These are phyloP conservation scores for Falco cherrug DNA, from an alignment of 2,797 vertebrate genomes.

Conservation along the genomic window DNA sequence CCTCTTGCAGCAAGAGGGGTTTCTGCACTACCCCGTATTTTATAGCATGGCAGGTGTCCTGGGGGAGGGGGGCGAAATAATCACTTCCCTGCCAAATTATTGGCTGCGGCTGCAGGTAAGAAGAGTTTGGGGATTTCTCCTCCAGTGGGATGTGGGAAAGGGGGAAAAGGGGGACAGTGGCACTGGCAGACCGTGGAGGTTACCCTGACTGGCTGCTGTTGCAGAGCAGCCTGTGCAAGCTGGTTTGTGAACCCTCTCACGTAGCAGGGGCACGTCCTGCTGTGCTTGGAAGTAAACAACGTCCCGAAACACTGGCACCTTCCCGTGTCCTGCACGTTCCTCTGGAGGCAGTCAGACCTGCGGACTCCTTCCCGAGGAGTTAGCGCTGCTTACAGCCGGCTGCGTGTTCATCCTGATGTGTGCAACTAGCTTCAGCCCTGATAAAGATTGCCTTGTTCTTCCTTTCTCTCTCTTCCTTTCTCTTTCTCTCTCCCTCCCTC, in stretches of 20 bases:
- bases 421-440: conserved; percentile 2
- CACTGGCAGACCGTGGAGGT: neutral
- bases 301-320: neutral
- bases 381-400: neutral
- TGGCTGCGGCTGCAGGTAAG: neutral
- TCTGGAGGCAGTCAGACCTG: neutral
- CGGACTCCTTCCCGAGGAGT: neutral
- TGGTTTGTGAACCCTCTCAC: neutral
- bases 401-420: fast-evolving
- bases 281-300: neutral
- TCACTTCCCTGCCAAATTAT: neutral
- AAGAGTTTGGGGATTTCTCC: neutral
- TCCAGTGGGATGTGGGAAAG: neutral
- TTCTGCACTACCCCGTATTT: neutral
- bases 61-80: too few species aligned
- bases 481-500: neutral
- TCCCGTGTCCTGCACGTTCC: neutral
- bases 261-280: fast-evolving
- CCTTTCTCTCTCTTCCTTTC: conserved; percentile 54
- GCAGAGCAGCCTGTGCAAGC: neutral
- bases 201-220: neutral
- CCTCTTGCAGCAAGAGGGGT: neutral
- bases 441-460: neutral
- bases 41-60: neutral
- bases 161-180: neutral